Percentiles rank a stretch among this genome's conserved stretches.
Evolutionary conservation across 2,797 vertebrate species (phyloP).

Genomic region (Coregonus suidteri): DNA sequence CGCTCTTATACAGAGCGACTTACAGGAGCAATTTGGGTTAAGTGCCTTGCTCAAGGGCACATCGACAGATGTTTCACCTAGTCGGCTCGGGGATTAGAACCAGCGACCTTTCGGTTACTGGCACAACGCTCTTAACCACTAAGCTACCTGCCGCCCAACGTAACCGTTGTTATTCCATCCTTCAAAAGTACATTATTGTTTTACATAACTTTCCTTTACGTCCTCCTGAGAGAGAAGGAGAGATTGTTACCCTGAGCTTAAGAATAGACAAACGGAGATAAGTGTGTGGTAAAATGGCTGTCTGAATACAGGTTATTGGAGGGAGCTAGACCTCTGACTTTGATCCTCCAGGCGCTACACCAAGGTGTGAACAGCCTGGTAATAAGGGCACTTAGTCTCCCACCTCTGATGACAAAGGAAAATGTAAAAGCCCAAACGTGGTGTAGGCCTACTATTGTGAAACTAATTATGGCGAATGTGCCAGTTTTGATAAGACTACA

Average conservation of each 20-base stretch:
- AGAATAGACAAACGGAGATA: slow-evolving; percentile 6
- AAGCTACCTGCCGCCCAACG: too few species aligned
- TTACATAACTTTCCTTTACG: not conserved
- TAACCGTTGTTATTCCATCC: not conserved
- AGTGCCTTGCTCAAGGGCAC: too few species aligned
- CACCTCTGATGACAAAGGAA: not conserved
- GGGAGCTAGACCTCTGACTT: slow-evolving; percentile 1
- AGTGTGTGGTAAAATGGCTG: not conserved
- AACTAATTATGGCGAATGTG: not conserved
- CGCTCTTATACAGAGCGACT: too few species aligned
- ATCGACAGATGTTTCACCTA: too few species aligned
- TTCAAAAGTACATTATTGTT: not conserved
- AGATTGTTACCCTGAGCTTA: slow-evolving; percentile 12
- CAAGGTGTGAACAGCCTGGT: not conserved
- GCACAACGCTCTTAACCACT: too few species aligned
- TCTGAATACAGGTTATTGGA: not conserved
- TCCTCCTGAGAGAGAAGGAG: not conserved
- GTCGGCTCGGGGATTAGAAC: too few species aligned
- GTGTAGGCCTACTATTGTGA: not conserved
- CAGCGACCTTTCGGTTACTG: too few species aligned
- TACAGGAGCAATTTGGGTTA: too few species aligned
- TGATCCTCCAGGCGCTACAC: not conserved
- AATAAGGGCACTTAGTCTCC: not conserved
- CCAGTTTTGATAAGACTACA: not conserved
- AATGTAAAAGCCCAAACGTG: not conserved